Evolutionary conservation across 2,888 invertebrate species (phyloP), one percentile per base, ranked within the genome.

Genomic region (Himalopsyche kuldschensis): DNA sequence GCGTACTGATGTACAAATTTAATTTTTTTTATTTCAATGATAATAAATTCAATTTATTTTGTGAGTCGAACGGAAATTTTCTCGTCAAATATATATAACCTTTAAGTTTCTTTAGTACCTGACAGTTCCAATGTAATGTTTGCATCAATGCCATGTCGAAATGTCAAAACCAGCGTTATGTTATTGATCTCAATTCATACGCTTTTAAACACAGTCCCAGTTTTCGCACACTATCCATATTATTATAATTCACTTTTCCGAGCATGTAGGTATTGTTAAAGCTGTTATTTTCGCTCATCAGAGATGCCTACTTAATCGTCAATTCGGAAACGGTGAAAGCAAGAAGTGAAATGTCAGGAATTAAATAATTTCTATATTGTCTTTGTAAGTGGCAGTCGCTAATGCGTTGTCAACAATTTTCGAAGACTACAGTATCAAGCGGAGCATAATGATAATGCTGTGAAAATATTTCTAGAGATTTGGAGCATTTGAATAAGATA

Each of bases 381-480:
- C 69, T 69, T 69, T 69, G 4, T n/a, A 78, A 32, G 76, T 30
- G 24, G 17, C 31, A 27, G 75, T 46, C 84, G 81, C 82, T 84
- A 84, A 84, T 84, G 84, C 31, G 81, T 55, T 82, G 84, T 84
- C 84, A 82, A 84, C 84, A 55, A 79, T 48, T 79, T 79, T 47
- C 79, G 48, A 47, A 47, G 69, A 79, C 24, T n/a, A 46, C 78
- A 55, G 79, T 31, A 20, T 41, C n/a, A 27, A 80, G 20, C 69
- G 69, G 11, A 69, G 76, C 32, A 47, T 82, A 82, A 84, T 82
- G 75, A 80, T 82, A 80, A 84, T 80, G 83, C 83, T 83, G 83
- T 85, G 84, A 82, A 83, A 82, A 83, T 82, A 78, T 83, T 41
- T 41, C 48, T 79, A 48, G 27, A 77, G 46, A 76, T 82, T 82